Evolutionary conservation across 1,140 invertebrate genomes (phyloP), one percentile per base, ranked within the genome.

Genomic region (Nasonia vitripennis): DNA sequence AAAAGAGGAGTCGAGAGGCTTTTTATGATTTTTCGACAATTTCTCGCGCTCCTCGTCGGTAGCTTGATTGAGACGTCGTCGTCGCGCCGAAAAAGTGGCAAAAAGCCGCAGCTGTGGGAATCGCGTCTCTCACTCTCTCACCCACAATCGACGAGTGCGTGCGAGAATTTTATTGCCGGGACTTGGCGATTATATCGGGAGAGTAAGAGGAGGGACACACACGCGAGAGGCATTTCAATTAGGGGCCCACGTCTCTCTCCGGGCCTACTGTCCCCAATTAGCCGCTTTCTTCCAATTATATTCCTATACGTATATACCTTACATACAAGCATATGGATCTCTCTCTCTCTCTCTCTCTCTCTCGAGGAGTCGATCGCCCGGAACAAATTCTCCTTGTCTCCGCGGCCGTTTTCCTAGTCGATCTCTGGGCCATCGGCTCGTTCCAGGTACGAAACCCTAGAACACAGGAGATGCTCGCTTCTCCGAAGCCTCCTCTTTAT

Each of bases 161-260:
- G 83, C 14, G 78, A 34, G 68, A 17, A 80, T 85, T 81, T 85
- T 81, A 85, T 85, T 75, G 83, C 45, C 77, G 3, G 17, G 4
- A 12, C 78, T 27, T 27, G 27, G 67, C 48, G 83, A 85, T 85
- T 81, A 75, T 80, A 85, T 85, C 77, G 73, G 79, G 67, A 17
- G 17, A 17, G 78, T 6, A 27, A 14, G 2, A 5, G 45, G 45
- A 11, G 11, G 45, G 45, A 12, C 68, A 79, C 83, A 85, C 83
- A 85, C 83, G 83, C 83, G 83, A 85, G 83, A 85, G 70, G 68
- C 83, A 51, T 85, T 84, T 85, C 83, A 85, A 85, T 85, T 85
- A 85, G 83, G 20, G 67, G 14, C 1, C 45, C 37, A 23, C 82
- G 55, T 71, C 37, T 37, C 34, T 37, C 34, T 6, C 5, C 20